Percentiles rank a stretch among this genome's conserved stretches.
These are phyloP conservation scores for Ictalurus furcatus DNA, from an alignment of 2,113 vertebrate genomes.

Conservation along the genomic window DNA sequence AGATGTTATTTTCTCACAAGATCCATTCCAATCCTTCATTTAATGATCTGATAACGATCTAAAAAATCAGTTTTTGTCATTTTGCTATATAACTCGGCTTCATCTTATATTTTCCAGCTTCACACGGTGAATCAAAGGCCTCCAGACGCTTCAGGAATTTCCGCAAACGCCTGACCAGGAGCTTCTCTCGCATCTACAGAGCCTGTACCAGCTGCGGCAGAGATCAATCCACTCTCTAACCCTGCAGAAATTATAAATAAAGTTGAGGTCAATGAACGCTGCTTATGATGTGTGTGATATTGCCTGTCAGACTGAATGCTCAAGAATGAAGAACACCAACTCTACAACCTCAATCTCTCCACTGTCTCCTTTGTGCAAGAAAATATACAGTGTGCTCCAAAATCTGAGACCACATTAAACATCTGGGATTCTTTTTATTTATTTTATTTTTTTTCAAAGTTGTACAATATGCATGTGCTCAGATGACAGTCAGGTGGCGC, in stretches of 20 bases:
- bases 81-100: no score
- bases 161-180: no score
- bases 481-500: no score
- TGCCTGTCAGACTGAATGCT: not conserved
- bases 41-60: no score
- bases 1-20: no score
- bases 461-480: not conserved
- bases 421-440: not conserved
- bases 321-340: not conserved
- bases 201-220: not conserved
- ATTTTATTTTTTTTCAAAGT: no score
- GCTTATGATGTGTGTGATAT: not conserved
- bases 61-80: no score
- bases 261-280: not conserved
- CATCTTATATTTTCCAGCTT: no score
- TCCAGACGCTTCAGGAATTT: no score
- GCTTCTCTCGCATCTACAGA: not conserved
- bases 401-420: not conserved
- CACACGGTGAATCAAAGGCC: no score
- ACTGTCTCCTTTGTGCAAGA: not conserved
- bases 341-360: no score
- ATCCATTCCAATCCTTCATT: no score
- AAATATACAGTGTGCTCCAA: not conserved
- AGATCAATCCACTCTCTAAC: not conserved
- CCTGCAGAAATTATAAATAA: not conserved